Conservation (phyloP, 2,888 invertebrate genomes). For the Pasiphila rectangulata region DNA sequence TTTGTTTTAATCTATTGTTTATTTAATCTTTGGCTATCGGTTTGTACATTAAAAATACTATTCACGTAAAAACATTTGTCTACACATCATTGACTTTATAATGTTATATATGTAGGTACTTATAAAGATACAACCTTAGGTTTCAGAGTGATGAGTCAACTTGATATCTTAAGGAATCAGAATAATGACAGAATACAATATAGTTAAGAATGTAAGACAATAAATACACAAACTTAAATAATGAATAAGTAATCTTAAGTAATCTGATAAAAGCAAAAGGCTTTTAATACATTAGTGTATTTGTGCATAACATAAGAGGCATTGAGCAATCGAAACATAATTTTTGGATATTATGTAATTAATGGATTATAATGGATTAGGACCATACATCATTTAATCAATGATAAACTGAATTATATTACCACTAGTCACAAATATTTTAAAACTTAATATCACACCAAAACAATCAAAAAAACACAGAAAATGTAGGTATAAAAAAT, state of each 20-base stretch:
- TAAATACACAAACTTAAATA: no score
- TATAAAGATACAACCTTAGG: constrained; percentile 76
- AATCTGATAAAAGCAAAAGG: no score
- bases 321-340: no score
- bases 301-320: constrained; percentile 8
- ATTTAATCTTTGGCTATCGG: constrained; percentile 67
- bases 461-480: not conserved
- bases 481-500: not conserved
- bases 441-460: not conserved
- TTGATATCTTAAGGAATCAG: constrained; percentile 33
- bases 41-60: constrained; percentile 76
- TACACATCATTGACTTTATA: constrained; percentile 68
- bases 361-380: not conserved
- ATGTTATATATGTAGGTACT: constrained; percentile 64
- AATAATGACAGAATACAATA: not conserved
- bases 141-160: constrained; percentile 67
- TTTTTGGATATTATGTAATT: no score
- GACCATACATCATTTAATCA: not conserved
- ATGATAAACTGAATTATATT: not conserved
- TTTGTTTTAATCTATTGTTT: constrained; percentile 67
- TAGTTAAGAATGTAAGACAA: no score
- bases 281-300: not conserved
- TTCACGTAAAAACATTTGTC: constrained; percentile 77
- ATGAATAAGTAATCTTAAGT: no score
- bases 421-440: not conserved